A percentile compares a stretch with the other conserved stretches of the same genome.
These are phyloP conservation scores for Ivindomyrus marchei DNA, from an alignment of 2,113 vertebrate species.

Conservation along the genomic window DNA sequence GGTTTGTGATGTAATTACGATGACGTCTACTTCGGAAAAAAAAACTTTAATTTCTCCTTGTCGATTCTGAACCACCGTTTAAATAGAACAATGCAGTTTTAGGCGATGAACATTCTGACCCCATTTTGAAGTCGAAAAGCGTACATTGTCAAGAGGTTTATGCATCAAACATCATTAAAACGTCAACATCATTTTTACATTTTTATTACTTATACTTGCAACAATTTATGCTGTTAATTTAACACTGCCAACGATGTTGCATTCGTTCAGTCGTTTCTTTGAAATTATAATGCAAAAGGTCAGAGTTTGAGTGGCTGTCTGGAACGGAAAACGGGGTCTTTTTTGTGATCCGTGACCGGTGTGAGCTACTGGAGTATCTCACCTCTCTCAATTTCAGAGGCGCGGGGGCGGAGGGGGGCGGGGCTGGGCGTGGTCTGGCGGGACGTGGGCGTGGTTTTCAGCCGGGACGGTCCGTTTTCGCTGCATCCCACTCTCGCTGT, in stretches of 20 bases:
- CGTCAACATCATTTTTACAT: neutral
- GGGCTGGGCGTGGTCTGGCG: neutral
- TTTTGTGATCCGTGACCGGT: neutral
- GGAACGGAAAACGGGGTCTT: neutral
- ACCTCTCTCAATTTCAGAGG: neutral
- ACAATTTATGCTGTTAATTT: neutral
- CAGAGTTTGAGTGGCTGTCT: neutral
- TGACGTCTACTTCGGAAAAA: neutral
- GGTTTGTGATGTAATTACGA: neutral
- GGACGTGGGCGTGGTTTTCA: neutral
- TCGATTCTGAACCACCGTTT: neutral
- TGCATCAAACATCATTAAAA: neutral
- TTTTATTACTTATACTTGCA: neutral
- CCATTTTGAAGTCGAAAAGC: neutral
- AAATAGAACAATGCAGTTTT: neutral
- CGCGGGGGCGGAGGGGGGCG: neutral
- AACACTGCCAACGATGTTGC: neutral
- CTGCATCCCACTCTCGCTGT: slow-evolving; percentile 52
- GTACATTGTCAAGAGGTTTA: neutral
- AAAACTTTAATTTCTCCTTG: neutral
- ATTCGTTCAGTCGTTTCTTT: neutral
- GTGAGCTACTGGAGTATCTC: neutral
- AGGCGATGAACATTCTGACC: neutral
- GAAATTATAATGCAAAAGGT: neutral
- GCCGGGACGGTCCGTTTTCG: slow-evolving; percentile 34